These are phyloP conservation scores for Tragulus kanchil DNA, from an alignment of 2,113 vertebrate genomes.

Conservation along the genomic window DNA sequence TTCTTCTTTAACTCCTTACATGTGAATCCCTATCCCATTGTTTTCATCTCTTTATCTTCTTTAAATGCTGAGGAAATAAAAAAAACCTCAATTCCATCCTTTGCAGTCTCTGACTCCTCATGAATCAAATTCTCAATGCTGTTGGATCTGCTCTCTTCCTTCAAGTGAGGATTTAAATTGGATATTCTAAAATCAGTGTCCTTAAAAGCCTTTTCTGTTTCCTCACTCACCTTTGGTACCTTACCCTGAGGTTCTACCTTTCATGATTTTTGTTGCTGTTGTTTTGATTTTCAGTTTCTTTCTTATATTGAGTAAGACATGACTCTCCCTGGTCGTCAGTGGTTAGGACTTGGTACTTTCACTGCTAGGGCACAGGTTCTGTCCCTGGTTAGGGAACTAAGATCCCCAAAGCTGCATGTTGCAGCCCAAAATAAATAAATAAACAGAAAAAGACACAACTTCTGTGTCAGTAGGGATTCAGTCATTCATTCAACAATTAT, in stretches of 20 bases:
- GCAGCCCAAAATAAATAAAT: background rate
- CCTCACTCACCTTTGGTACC: background rate
- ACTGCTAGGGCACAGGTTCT: background rate
- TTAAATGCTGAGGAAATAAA: background rate
- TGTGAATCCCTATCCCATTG: background rate
- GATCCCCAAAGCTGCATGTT: background rate
- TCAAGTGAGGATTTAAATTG: background rate
- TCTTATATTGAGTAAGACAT: background rate
- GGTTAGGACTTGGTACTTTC: background rate
- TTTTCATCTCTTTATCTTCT: slow-evolving; percentile 14
- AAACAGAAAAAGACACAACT: background rate
- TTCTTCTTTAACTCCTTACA: background rate
- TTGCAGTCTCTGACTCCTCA: background rate
- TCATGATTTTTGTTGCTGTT: background rate
- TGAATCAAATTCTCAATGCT: background rate
- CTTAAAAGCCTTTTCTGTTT: background rate
- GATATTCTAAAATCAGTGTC: background rate
- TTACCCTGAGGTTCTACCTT: background rate
- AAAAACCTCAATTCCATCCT: background rate
- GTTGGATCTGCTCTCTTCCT: background rate
- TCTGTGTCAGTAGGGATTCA: slow-evolving; percentile 13
- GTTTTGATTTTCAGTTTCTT: background rate
- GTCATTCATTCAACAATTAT: background rate
- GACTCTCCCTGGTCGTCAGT: background rate
- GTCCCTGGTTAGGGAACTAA: background rate